A percentile compares a stretch with the other conserved stretches of the same genome.
These are phyloP conservation scores for Agonum fuliginosum DNA, from an alignment of 2,888 invertebrate species.

Conservation along the genomic window DNA sequence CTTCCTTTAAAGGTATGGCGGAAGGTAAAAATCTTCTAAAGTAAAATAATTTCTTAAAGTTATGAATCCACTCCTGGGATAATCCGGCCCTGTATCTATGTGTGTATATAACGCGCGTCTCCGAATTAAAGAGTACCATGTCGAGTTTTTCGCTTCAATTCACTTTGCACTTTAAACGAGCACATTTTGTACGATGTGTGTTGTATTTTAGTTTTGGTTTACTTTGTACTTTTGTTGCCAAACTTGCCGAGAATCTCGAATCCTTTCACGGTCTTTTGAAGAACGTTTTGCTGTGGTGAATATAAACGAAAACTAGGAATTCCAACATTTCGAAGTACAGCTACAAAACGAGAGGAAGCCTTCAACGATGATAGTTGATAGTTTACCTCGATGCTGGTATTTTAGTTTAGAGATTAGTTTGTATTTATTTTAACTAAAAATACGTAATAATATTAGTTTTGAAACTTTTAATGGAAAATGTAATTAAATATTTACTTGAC, in stretches of 20 bases:
- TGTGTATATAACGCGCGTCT: neutral
- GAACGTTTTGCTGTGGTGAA: neutral
- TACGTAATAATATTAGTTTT: too few species aligned
- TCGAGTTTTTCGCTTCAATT: slow-evolving; percentile 2
- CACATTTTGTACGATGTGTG: neutral
- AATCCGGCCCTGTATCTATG: neutral
- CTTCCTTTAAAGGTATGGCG: too few species aligned
- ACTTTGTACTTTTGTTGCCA: neutral
- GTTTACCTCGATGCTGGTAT: too few species aligned
- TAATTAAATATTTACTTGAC: too few species aligned
- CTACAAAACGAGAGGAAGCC: neutral
- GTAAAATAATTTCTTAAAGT: too few species aligned
- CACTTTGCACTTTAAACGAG: neutral
- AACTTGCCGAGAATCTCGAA: neutral
- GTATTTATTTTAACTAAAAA: too few species aligned
- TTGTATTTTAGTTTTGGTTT: neutral
- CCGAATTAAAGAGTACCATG: neutral
- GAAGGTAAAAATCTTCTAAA: too few species aligned
- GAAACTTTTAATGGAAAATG: too few species aligned
- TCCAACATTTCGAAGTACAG: neutral
- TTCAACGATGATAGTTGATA: too few species aligned
- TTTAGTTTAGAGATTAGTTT: too few species aligned
- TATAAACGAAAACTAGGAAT: neutral
- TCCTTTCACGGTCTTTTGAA: neutral
- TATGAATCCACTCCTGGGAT: too few species aligned